Conservation (phyloP, 2,797 vertebrate species). For the Halcyon chelicuti region DNA sequence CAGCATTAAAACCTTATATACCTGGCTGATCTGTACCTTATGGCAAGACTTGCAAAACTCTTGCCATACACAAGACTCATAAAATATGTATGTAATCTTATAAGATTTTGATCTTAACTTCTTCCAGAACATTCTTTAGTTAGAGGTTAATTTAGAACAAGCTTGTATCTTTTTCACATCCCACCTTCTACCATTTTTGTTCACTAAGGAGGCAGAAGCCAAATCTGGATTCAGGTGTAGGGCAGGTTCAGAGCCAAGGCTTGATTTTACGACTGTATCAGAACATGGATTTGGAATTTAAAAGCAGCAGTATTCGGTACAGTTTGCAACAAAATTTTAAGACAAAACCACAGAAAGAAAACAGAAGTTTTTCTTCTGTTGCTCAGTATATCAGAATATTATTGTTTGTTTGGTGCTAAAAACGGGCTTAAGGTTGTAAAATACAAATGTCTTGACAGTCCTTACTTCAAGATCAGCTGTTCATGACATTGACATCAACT, state of each 20-base stretch:
- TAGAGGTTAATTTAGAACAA: not conserved
- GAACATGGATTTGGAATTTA: not conserved
- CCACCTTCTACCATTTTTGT: not conserved
- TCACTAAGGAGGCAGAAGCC: not conserved
- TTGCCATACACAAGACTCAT: not conserved
- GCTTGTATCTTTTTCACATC: not conserved
- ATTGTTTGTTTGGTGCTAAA: not conserved
- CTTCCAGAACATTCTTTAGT: not conserved
- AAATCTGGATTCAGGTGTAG: not conserved
- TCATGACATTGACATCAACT: slow-evolving; percentile 29
- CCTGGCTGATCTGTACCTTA: not conserved
- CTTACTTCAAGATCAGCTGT: slow-evolving; percentile 44
- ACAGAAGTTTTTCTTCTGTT: not conserved
- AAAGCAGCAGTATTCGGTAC: not conserved
- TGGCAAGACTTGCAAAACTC: not conserved
- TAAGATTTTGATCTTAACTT: not conserved
- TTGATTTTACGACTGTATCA: not conserved
- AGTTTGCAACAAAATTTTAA: not conserved
- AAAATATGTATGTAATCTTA: not conserved
- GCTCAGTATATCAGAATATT: not conserved
- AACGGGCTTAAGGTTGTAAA: slow-evolving; percentile 1
- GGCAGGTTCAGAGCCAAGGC: not conserved
- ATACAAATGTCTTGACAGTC: not conserved
- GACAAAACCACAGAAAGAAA: not conserved
- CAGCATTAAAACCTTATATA: not conserved